phyloP scores from a whole-genome alignment of 1,140 invertebrate species.

The Diabrotica virgifera region DNA sequence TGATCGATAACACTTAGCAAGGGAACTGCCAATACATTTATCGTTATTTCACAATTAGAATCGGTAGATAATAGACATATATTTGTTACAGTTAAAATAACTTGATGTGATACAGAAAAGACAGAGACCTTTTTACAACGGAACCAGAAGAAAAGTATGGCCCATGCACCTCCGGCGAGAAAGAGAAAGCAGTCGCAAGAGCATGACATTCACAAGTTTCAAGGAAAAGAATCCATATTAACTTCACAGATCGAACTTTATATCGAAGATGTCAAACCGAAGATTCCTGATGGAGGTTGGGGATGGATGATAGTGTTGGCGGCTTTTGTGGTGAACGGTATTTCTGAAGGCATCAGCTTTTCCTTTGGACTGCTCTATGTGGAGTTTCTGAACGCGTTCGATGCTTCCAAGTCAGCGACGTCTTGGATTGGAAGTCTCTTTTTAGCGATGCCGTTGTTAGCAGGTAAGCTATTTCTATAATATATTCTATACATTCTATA shows the following conservation, averaged over 20 bases:
- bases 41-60: no score
- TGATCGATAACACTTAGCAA: no score
- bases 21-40: no score
- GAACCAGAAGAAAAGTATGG: constrained; percentile 54
- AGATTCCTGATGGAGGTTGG: constrained; percentile 70
- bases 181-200: constrained; percentile 19
- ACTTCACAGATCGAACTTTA: constrained; percentile 25
- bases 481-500: no score
- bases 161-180: constrained; percentile 4
- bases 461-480: constrained; percentile 14
- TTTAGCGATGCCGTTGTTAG: constrained; percentile 79
- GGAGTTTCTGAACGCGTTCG: constrained; percentile 83
- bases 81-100: no score
- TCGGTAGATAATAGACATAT: no score
- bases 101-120: no score
- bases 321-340: constrained; percentile 81
- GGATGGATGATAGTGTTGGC: constrained; percentile 87
- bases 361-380: constrained; percentile 88
- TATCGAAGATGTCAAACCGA: constrained; percentile 45
- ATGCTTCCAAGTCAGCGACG: constrained; percentile 76
- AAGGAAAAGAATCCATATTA: constrained; percentile 28
- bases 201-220: constrained; percentile 16
- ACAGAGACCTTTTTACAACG: no score
- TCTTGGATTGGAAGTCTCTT: constrained; percentile 86
- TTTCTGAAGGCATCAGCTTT: constrained; percentile 92